These are phyloP conservation scores for Sebastes steindachneri DNA, from an alignment of 2,797 vertebrate species.

Conservation along the genomic window DNA sequence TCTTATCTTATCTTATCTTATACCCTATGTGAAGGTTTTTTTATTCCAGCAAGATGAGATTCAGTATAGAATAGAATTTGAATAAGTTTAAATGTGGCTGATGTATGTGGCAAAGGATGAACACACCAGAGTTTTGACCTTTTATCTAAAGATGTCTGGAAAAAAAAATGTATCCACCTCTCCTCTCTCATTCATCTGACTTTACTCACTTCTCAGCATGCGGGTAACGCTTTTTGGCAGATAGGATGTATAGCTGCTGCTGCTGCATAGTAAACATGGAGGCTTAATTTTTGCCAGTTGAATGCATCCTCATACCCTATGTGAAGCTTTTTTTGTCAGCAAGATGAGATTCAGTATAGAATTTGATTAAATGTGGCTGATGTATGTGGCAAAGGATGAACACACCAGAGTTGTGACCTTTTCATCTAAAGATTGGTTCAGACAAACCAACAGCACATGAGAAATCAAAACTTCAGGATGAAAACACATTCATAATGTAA, in stretches of 20 bases:
- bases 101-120: too few species aligned
- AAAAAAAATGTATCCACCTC: neutral
- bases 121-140: too few species aligned
- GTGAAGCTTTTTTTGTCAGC: too few species aligned
- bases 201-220: neutral
- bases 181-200: slow-evolving; percentile 1
- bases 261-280: neutral
- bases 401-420: neutral
- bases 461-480: neutral
- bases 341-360: neutral
- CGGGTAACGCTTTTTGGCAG: neutral
- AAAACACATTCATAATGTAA: slow-evolving; percentile 5
- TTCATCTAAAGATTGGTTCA: neutral
- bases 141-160: too few species aligned
- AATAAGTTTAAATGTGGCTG: too few species aligned
- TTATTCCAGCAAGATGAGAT: too few species aligned
- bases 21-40: too few species aligned
- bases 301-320: neutral
- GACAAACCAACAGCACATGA: neutral
- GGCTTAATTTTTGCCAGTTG: neutral
- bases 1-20: too few species aligned
- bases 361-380: neutral
- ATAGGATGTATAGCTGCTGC: neutral
- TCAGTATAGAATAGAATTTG: too few species aligned
- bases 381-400: neutral